These are phyloP conservation scores for Anguilla japonica DNA, from an alignment of 2,113 vertebrate species.

Conservation along the genomic window DNA sequence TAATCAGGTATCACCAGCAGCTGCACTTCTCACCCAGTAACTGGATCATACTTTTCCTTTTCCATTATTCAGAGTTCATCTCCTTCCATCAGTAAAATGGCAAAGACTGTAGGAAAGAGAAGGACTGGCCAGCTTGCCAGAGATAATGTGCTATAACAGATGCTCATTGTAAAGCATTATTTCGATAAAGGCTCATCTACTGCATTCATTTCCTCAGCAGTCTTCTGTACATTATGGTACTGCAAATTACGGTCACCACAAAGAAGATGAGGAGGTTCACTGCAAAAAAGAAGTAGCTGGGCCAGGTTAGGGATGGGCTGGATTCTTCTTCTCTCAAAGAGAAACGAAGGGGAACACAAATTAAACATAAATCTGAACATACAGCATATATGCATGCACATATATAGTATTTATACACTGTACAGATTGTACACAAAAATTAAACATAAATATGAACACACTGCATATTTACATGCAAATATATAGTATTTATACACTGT, in stretches of 20 bases:
- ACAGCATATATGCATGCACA: too few species aligned
- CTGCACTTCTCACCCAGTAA: too few species aligned
- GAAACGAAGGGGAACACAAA: too few species aligned
- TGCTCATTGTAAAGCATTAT: neutral
- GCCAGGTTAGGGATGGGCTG: neutral
- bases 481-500: too few species aligned
- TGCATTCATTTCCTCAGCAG: neutral
- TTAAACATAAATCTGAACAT: neutral
- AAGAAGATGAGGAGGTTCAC: neutral
- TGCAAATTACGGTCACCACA: neutral
- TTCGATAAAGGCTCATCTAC: neutral
- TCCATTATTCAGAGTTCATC: too few species aligned
- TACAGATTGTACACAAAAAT: neutral
- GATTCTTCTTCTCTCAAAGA: neutral
- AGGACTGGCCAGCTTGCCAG: too few species aligned
- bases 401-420: neutral
- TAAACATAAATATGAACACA: slow-evolving; percentile 4
- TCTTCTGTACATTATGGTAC: neutral
- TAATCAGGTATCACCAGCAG: too few species aligned
- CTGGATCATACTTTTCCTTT: too few species aligned
- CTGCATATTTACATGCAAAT: too few species aligned
- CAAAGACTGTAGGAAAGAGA: too few species aligned
- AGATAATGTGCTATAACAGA: too few species aligned
- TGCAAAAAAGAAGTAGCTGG: neutral
- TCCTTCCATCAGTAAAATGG: too few species aligned